Evolutionary conservation across 1,140 invertebrate species (phyloP), one percentile per base, ranked within the genome.

Genomic region (Popillia japonica): DNA sequence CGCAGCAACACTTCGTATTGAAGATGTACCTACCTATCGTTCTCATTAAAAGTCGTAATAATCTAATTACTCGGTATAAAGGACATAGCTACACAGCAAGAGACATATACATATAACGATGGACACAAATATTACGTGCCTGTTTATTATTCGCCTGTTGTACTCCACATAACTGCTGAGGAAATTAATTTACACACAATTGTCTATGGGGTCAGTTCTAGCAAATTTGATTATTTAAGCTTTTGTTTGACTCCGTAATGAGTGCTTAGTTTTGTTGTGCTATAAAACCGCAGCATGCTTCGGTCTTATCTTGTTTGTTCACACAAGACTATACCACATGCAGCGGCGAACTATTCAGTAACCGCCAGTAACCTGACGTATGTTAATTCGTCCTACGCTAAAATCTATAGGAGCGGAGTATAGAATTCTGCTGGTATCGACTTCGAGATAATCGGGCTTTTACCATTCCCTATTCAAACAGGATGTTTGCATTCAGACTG

Each of bases 221-320:
- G 61, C 8, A 68, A 68, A 68, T 68, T 68, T 68, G 61, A 68
- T 68, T 68, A 68, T 68, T 34, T 34, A 68, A 68, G 61, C 61
- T 68, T 68, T 68, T 68, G 61, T 68, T 68, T 68, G 61, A 68
- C 61, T 68, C 61, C 61, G 61, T 68, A 68, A 68, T 68, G 61
- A 68, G 61, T 68, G 61, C 27, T 22, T 68, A 68, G 61, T 68
- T 68, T 68, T 68, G 61, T 68, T 68, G 61, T 68, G 11, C 61
- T 22, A 68, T 68, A 68, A 68, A 68, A 68, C 61, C 61, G 61
- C 22, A 22, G 61, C 22, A 22, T 17, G 48, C 48, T 14, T 0
- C 61, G 61, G 61, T 68, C 61, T 68, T 68, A 68, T 68, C 61
- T 68, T 68, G 61, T 68, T 68, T 68, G 61, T 34, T 22, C 61